Evolutionary conservation across 2,797 vertebrate species (phyloP).

Genomic region (Vespertilio murinus): DNA sequence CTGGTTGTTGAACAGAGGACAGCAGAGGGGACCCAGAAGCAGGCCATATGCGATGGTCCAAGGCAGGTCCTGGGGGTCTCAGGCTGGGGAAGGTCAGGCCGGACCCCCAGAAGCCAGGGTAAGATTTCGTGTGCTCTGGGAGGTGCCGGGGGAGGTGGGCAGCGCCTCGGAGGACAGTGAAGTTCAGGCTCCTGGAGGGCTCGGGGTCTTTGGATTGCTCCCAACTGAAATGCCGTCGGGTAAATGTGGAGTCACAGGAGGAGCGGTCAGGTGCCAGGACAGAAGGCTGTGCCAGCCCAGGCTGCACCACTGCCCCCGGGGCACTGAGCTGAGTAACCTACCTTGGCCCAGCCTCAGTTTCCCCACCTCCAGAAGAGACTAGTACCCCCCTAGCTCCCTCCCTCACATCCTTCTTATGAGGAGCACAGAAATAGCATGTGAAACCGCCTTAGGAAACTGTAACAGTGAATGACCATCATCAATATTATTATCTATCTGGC

Average conservation of each 20-base stretch:
- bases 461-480: not conserved
- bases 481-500: not conserved
- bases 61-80: not conserved
- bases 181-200: not conserved
- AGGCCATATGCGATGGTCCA: not conserved
- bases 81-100: not conserved
- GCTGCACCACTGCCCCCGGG: not conserved
- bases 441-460: not conserved
- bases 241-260: not conserved
- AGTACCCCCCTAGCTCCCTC: not conserved
- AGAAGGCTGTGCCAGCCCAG: not conserved
- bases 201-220: not conserved
- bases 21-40: not conserved
- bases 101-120: not conserved
- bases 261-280: not conserved
- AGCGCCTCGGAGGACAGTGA: not conserved
- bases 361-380: not conserved
- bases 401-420: not conserved
- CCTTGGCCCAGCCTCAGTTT: not conserved
- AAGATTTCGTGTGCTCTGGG: not conserved
- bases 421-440: not conserved
- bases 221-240: not conserved
- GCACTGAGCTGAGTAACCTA: not conserved
- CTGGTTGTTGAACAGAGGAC: not conserved
- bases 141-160: not conserved